These are phyloP conservation scores for Orientallactaga bullata DNA, from an alignment of 2,113 vertebrate genomes.

Conservation along the genomic window DNA sequence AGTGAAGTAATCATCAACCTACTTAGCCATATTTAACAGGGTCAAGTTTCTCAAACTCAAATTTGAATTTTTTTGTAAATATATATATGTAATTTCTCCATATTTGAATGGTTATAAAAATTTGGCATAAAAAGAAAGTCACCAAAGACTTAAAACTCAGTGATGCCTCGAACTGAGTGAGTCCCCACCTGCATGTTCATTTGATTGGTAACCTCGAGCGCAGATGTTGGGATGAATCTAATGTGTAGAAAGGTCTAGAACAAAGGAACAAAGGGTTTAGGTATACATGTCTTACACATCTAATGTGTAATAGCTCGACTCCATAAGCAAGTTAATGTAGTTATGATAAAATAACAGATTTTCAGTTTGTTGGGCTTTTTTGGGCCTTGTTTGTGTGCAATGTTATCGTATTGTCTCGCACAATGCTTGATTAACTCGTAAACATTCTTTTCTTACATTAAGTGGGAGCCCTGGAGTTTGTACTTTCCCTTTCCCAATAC, in stretches of 20 bases:
- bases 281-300: background rate
- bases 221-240: background rate
- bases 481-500: background rate
- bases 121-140: background rate
- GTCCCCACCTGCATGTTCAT: background rate
- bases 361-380: background rate
- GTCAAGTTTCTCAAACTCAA: slow-evolving; percentile 44
- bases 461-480: background rate
- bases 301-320: background rate
- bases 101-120: slow-evolving; percentile 2
- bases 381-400: background rate
- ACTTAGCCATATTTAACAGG: background rate
- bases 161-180: background rate
- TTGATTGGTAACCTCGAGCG: background rate
- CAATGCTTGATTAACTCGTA: background rate
- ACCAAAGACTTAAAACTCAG: background rate
- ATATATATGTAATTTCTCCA: background rate
- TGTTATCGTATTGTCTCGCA: background rate
- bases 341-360: background rate
- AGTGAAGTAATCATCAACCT: slow-evolving; percentile 30
- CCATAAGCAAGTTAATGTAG: background rate
- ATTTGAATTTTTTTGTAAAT: background rate
- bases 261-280: background rate
- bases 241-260: background rate
- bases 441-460: background rate